Conservation (phyloP, 1,140 invertebrate genomes). For the Battus philenor region DNA sequence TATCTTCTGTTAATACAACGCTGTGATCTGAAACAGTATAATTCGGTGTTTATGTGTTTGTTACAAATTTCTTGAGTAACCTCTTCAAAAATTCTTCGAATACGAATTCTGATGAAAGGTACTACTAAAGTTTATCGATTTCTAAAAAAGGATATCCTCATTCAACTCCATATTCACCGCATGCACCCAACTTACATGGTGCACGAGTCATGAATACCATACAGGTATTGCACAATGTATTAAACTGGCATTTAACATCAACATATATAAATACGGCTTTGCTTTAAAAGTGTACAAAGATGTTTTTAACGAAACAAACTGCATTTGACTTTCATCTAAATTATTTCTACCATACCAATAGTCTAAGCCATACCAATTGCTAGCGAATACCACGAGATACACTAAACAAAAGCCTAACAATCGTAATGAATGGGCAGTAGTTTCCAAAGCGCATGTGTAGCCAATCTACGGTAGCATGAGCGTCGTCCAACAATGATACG, state of each 20-base stretch:
- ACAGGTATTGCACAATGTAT: conserved; percentile 60
- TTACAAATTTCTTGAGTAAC: too few relatives aligned
- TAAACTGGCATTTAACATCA: conserved; percentile 51
- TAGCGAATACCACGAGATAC: not conserved
- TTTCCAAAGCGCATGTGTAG: conserved; percentile 23
- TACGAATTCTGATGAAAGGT: conserved; percentile 45
- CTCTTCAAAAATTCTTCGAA: too few relatives aligned
- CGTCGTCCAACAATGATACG: conserved; percentile 9
- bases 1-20: conserved; percentile 90
- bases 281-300: too few relatives aligned
- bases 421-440: conserved; percentile 15
- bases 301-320: conserved; percentile 59
- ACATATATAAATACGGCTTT: too few relatives aligned
- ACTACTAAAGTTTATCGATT: conserved; percentile 37
- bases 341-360: conserved; percentile 5
- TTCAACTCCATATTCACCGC: conserved; percentile 46
- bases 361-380: not conserved
- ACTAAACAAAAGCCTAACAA: not conserved
- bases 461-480: conserved; percentile 22
- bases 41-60: too few relatives aligned
- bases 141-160: conserved; percentile 50
- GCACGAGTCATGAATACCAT: conserved; percentile 55
- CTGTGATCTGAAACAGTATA: conserved; percentile 88
- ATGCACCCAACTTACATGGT: conserved; percentile 38
- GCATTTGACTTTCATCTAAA: conserved; percentile 59